phyloP scores from a whole-genome alignment of 2,797 vertebrate genomes.

The Craterocephalus amniculus region DNA sequence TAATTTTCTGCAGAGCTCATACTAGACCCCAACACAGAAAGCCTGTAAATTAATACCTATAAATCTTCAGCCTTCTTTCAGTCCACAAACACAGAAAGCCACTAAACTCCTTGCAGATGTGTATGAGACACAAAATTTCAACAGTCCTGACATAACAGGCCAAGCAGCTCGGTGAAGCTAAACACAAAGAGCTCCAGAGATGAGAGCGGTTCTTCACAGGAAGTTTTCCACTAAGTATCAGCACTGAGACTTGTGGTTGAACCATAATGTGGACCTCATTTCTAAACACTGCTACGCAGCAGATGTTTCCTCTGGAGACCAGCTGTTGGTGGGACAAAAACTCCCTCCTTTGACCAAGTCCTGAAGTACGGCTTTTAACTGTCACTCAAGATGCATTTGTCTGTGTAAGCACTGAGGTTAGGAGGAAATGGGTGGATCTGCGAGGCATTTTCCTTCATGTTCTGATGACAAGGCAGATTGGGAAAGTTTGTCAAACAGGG shows the following conservation, averaged over 20 bases:
- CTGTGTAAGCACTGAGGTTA: constrained; percentile 20
- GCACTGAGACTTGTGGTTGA: constrained; percentile 55
- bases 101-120: constrained; percentile 56
- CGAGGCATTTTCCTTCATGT: constrained; percentile 39
- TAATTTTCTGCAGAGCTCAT: background rate
- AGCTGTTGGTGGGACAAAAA: constrained; percentile 51
- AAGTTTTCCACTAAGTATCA: constrained; percentile 52
- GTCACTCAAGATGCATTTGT: constrained; percentile 36
- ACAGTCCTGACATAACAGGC: constrained; percentile 16
- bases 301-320: constrained; percentile 72
- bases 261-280: constrained; percentile 42
- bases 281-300: constrained; percentile 26
- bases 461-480: constrained; percentile 68
- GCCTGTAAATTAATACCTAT: constrained; percentile 36
- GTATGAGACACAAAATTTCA: constrained; percentile 20
- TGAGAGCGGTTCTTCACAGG: constrained; percentile 37
- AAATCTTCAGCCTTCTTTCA: constrained; percentile 19
- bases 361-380: constrained; percentile 49
- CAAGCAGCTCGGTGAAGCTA: constrained; percentile 30
- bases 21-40: background rate
- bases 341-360: constrained; percentile 34
- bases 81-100: constrained; percentile 23
- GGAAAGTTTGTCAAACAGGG: constrained; percentile 51
- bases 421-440: constrained; percentile 30
- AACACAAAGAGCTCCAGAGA: constrained; percentile 37